Percentiles rank a stretch among this genome's conserved stretches.
phyloP scores from a whole-genome alignment of 1,140 invertebrate species.

The Caenorhabditis inopinata region DNA sequence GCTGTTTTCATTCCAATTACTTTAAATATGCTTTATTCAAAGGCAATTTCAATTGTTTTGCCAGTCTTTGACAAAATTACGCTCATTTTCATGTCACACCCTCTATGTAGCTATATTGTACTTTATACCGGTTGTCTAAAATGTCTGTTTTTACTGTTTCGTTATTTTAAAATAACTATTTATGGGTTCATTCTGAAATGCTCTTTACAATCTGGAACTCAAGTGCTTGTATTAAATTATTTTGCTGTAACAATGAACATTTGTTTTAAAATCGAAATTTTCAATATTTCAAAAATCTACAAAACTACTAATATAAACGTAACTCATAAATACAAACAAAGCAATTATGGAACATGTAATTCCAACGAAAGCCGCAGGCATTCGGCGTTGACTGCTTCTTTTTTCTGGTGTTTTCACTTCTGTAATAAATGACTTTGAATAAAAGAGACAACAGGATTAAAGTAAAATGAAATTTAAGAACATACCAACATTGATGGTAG shows the following conservation, averaged over 20 bases:
- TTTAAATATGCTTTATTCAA: not conserved
- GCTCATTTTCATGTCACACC: not conserved
- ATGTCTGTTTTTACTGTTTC: not conserved
- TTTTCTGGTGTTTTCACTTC: conserved; percentile 5
- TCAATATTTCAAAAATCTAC: not conserved
- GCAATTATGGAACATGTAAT: not conserved
- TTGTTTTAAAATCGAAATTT: too few relatives aligned
- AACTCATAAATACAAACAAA: not conserved
- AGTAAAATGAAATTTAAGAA: not conserved
- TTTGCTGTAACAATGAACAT: too few relatives aligned
- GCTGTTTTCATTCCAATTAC: not conserved
- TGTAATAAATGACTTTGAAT: not conserved
- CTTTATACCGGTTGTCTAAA: conserved; percentile 22
- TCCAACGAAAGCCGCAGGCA: not conserved
- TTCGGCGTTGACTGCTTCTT: not conserved
- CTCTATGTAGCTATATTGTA: conserved; percentile 7
- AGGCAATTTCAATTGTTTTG: not conserved
- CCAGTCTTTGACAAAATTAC: not conserved
- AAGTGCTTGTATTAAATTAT: not conserved
- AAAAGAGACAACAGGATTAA: not conserved
- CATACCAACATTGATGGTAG: conserved; percentile 20
- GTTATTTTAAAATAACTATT: not conserved
- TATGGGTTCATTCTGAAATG: conserved; percentile 13
- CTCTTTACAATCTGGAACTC: not conserved
- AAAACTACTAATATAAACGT: not conserved